A percentile compares a stretch with the other conserved stretches of the same genome.
Evolutionary conservation across 2,797 vertebrate species (phyloP).

Genomic region (Hippopotamyrus pictus): DNA sequence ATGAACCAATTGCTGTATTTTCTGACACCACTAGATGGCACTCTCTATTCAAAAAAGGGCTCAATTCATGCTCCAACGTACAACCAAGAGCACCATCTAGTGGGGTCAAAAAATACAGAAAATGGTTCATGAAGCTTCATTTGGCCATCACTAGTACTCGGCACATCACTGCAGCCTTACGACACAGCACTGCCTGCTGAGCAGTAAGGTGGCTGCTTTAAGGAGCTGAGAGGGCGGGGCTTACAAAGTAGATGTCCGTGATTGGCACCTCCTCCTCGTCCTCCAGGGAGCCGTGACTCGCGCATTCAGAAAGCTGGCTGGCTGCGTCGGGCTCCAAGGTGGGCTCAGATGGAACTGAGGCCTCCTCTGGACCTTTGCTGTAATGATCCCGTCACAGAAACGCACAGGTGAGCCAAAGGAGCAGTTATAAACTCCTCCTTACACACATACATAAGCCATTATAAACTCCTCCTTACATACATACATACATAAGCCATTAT

Average conservation of each 20-base stretch:
- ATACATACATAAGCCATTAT: too few species aligned
- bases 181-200: neutral
- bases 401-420: neutral
- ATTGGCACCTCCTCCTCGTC: slow-evolving; percentile 81
- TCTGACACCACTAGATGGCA: neutral
- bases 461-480: neutral
- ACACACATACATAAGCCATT: too few species aligned
- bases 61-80: neutral
- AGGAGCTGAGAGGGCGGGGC: slow-evolving; percentile 34
- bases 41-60: neutral
- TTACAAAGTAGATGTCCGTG: slow-evolving; percentile 96
- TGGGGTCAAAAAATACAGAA: neutral
- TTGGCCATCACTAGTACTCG: neutral
- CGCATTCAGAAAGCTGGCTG: slow-evolving; percentile 83
- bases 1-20: neutral
- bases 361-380: slow-evolving; percentile 29
- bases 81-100: neutral
- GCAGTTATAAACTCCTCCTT: neutral
- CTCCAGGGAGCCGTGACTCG: slow-evolving; percentile 87
- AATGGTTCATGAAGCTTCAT: neutral
- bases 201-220: neutral
- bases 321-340: slow-evolving; percentile 66
- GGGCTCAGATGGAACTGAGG: slow-evolving; percentile 44
- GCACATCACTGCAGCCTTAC: neutral
- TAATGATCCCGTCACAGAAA: neutral